These are phyloP conservation scores for Drosophila gunungcola DNA, from an alignment of 1,140 invertebrate species.

Conservation along the genomic window DNA sequence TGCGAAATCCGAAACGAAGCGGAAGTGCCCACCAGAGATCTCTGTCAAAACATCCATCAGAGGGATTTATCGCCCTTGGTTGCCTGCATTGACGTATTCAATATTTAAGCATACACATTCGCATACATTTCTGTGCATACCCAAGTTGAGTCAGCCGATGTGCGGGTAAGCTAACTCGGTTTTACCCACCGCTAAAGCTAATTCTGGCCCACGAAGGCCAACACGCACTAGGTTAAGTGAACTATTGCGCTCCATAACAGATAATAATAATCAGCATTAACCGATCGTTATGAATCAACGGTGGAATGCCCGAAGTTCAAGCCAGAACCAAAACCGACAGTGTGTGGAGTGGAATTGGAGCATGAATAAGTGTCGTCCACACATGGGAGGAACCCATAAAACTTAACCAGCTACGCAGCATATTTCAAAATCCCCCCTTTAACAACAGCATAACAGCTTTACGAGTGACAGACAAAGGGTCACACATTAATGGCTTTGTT, in stretches of 20 bases:
- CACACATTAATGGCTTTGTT: background rate
- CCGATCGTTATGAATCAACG: conserved; percentile 61
- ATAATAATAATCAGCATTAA: conserved; percentile 26
- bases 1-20: conserved; percentile 67
- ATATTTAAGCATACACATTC: background rate
- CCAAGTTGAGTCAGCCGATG: conserved; percentile 39
- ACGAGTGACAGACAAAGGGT: background rate
- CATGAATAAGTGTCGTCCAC: conserved; percentile 69
- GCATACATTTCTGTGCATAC: conserved; percentile 14
- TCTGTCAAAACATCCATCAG: conserved; percentile 35
- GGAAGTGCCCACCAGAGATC: conserved; percentile 49
- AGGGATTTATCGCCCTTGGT: conserved; percentile 62
- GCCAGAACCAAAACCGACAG: conserved; percentile 33
- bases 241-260: conserved; percentile 47
- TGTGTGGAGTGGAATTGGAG: conserved; percentile 54
- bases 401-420: conserved; percentile 2
- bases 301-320: conserved; percentile 21
- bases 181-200: conserved; percentile 57
- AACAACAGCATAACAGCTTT: conserved; percentile 4
- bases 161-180: conserved; percentile 31
- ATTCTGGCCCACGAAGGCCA: conserved; percentile 62
- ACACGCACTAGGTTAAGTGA: conserved; percentile 61
- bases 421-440: conserved; percentile 20
- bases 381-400: conserved; percentile 8
- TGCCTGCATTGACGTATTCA: conserved; percentile 32